phyloP scores from a whole-genome alignment of 2,888 invertebrate species.

The Lasioglossum leucozonium region DNA sequence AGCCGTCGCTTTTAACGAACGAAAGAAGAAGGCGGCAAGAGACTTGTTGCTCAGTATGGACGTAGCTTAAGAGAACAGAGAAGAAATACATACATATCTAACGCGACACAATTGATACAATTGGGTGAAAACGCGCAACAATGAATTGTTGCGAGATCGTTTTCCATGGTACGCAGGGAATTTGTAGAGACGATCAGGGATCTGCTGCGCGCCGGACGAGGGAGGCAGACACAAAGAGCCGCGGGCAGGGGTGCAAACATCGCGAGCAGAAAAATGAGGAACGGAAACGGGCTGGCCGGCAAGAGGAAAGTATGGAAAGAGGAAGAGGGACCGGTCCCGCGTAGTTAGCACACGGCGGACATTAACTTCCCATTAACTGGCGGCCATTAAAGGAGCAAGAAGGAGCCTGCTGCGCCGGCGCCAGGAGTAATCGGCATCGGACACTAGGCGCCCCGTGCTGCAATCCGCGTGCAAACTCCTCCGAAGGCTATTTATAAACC shows the following conservation, averaged over 20 bases:
- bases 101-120: no score
- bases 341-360: slow-evolving; percentile 71
- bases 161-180: not conserved
- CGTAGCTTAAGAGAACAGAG: no score
- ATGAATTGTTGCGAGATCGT: not conserved
- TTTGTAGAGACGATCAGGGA: not conserved
- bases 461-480: slow-evolving; percentile 59
- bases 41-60: no score
- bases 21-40: no score
- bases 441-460: slow-evolving; percentile 62
- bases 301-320: slow-evolving; percentile 56
- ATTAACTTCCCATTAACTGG: slow-evolving; percentile 80
- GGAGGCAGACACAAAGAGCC: slow-evolving; percentile 8
- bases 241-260: slow-evolving; percentile 6
- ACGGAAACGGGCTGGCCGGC: slow-evolving; percentile 1
- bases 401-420: slow-evolving; percentile 67
- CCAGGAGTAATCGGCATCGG: slow-evolving; percentile 70
- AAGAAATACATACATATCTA: no score
- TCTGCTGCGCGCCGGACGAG: not conserved
- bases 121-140: no score
- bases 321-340: slow-evolving; percentile 70
- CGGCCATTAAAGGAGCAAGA: slow-evolving; percentile 69
- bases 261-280: slow-evolving; percentile 25
- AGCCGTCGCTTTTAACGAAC: no score
- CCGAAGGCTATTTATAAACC: slow-evolving; percentile 71